Conservation (phyloP, 1,140 invertebrate species). For the Vanessa tameamea region DNA sequence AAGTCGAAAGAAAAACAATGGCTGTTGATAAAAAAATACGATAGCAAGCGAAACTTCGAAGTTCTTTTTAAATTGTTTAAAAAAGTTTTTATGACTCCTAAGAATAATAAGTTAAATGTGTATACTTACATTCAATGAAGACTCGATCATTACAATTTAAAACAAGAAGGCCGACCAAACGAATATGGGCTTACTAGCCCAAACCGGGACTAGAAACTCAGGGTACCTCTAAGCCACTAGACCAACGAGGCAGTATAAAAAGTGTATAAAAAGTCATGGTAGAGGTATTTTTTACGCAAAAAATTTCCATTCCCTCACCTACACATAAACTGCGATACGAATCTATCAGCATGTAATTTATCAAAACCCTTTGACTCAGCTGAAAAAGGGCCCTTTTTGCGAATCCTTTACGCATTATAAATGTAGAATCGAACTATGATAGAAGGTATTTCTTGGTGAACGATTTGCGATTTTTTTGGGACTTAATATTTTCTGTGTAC, state of each 20-base stretch:
- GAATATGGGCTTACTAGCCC: too few relatives aligned
- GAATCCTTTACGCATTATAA: constrained; percentile 5
- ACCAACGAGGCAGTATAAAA: too few relatives aligned
- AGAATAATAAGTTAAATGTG: background rate
- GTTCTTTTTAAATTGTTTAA: constrained; percentile 1
- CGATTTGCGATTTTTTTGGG: background rate
- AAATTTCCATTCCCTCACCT: background rate
- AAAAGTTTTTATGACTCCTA: background rate
- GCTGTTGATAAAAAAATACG: background rate
- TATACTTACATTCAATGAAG: background rate
- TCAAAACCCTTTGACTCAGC: constrained; percentile 16
- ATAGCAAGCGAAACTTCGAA: constrained; percentile 1
- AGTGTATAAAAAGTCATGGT: background rate
- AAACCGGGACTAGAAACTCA: too few relatives aligned
- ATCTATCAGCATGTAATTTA: constrained; percentile 15
- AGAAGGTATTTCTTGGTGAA: background rate
- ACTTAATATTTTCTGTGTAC: background rate
- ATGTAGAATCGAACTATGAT: constrained; percentile 9
- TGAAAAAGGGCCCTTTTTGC: constrained; percentile 2
- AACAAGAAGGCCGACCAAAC: too few relatives aligned
- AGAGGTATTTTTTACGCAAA: background rate
- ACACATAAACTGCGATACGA: constrained; percentile 12
- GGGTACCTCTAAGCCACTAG: too few relatives aligned
- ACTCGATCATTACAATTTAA: too few relatives aligned
- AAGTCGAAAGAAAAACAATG: constrained; percentile 1